Evolutionary conservation across 2,797 vertebrate genomes (phyloP), one percentile per base, ranked within the genome.

Genomic region (Scomberomorus guttatus): DNA sequence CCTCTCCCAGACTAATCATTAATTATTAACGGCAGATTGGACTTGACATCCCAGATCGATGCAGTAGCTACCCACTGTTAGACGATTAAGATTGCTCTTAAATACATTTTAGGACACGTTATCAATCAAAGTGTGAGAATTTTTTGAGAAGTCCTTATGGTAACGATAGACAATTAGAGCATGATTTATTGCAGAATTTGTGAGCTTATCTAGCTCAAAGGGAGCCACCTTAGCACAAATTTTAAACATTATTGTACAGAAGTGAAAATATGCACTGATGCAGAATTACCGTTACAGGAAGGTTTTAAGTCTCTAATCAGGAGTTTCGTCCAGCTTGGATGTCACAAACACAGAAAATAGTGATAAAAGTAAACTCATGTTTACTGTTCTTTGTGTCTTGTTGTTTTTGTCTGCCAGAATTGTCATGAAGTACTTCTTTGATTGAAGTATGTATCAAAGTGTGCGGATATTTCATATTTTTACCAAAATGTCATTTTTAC

Each of bases 1-100:
- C 86, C 83, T 92, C 89, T 83, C 71, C 75, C 89, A 90, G 93
- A 91, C 87, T 84, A 80, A 75, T 81, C 81, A 88, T 94, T 86
- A 91, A 94, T 94, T 93, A 93, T 94, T 93, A 92, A 95, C 66
- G 56, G 83, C 79, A 90, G 89, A 87, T 92, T 93, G 92, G 83
- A 90, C 81, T 87, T 63, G 61, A 61, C 79, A 72, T 80, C 68
- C 65, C 34, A 20, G 77, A 91, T 93, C 86, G 58, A 93, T 93
- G 88, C 75, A 17, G 60, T 46, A 46, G 70, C 78, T 58, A 22
- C 72, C 75, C 52, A n/a, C 60, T 44, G 74, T 77, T 60, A 70
- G 65, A 77, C 39, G 8, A 62, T 81, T 50, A 64, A 74, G 73
- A 55, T 56, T 44, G 25, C 42, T 58, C 44, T 80, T 46, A 71